Evolutionary conservation across 1,140 invertebrate species (phyloP).

Genomic region (Littorina saxatilis): DNA sequence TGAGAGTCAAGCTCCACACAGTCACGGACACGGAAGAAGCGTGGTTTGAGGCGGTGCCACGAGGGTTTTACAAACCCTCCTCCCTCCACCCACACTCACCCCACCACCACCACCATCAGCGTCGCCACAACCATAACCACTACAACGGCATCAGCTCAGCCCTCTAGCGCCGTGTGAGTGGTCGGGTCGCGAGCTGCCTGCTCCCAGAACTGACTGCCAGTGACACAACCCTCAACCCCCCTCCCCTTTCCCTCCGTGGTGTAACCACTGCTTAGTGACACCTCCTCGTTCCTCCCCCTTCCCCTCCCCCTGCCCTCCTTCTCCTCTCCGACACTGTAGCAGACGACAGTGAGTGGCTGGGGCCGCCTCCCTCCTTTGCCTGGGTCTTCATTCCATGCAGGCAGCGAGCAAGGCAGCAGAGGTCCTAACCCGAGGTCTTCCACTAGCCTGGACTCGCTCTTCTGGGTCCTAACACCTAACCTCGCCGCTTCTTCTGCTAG

Average conservation of each 20-base stretch:
- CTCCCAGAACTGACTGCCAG: conserved; percentile 24
- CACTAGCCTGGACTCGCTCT: no score
- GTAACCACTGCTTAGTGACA: conserved; percentile 13
- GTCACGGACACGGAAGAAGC: no score
- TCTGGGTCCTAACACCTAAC: no score
- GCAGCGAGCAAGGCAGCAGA: no score
- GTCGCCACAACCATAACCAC: background rate
- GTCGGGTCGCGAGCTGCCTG: conserved; percentile 20
- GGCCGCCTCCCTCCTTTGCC: no score
- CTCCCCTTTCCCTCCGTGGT: background rate
- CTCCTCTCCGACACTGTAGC: background rate
- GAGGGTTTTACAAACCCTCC: no score
- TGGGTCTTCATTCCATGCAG: no score
- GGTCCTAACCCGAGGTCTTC: no score
- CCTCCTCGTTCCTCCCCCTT: background rate
- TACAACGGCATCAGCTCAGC: background rate
- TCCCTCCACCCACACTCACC: background rate
- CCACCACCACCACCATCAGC: background rate
- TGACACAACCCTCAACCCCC: conserved; percentile 9
- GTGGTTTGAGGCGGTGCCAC: no score
- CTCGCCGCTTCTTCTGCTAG: no score
- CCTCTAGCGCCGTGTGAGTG: conserved; percentile 10
- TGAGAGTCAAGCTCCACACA: no score
- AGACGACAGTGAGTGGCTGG: background rate
- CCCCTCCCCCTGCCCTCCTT: conserved; percentile 6